These are phyloP conservation scores for Kryptopterus vitreolus DNA, from an alignment of 2,797 vertebrate species.

Conservation along the genomic window DNA sequence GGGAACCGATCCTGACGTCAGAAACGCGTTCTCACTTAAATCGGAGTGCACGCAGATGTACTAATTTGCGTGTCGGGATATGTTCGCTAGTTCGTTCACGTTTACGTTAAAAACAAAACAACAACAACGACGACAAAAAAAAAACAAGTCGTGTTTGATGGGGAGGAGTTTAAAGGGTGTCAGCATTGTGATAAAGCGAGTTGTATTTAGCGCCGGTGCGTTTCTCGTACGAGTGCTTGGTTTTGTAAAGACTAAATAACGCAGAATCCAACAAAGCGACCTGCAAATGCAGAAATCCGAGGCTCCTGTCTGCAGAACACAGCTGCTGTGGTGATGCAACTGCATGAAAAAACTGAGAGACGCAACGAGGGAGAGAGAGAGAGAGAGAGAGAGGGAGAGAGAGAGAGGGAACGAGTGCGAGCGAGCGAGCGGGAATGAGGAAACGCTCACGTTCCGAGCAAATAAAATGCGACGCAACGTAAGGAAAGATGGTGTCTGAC, in stretches of 20 bases:
- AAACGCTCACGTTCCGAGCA: slow-evolving; percentile 24
- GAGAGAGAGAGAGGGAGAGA: not conserved
- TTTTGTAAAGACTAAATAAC: slow-evolving; percentile 13
- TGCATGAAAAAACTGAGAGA: not conserved
- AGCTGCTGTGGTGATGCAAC: slow-evolving; percentile 37
- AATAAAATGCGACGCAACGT: slow-evolving; percentile 20
- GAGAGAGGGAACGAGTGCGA: not conserved
- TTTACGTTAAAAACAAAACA: too few relatives aligned
- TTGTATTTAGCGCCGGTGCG: not conserved
- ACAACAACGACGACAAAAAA: too few relatives aligned
- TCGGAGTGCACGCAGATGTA: not conserved
- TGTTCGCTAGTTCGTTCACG: not conserved
- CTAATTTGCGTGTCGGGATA: not conserved
- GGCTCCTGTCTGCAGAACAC: slow-evolving; percentile 17
- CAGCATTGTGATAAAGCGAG: not conserved
- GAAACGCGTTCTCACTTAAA: not conserved
- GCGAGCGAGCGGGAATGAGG: not conserved
- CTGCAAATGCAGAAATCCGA: slow-evolving; percentile 18
- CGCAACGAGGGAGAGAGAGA: too few relatives aligned
- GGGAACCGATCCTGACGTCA: not conserved
- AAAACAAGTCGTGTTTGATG: not conserved
- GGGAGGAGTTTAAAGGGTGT: not conserved
- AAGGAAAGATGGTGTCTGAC: slow-evolving; percentile 18
- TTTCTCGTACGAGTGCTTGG: too few relatives aligned
- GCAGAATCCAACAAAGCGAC: not conserved